Evolutionary conservation across 2,797 vertebrate genomes (phyloP).

Genomic region (Botia kubotai): DNA sequence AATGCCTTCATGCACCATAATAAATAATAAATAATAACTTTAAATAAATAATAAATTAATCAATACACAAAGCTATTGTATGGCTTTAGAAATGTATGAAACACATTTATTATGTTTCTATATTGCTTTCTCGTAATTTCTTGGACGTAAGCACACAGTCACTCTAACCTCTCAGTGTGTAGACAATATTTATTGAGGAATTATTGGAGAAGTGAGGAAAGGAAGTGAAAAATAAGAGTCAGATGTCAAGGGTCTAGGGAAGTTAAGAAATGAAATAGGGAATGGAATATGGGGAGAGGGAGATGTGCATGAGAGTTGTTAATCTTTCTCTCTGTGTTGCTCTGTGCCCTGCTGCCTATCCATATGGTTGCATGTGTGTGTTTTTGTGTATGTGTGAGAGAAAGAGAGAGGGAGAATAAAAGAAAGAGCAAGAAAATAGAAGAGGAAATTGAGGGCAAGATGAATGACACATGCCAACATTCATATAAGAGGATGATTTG

Average conservation of each 20-base stretch:
- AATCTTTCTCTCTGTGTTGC: conserved; percentile 45
- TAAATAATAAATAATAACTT: too few species aligned
- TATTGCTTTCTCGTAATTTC: too few species aligned
- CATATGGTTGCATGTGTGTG: conserved; percentile 54
- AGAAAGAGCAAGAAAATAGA: conserved; percentile 4
- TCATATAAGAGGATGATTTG: conserved; percentile 11
- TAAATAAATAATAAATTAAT: too few species aligned
- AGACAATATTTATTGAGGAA: neutral
- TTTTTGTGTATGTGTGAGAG: conserved; percentile 5
- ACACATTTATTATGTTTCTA: too few species aligned
- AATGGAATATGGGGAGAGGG: conserved; percentile 27
- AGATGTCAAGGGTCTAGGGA: conserved; percentile 12
- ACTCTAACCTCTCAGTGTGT: too few species aligned
- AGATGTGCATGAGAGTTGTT: conserved; percentile 46
- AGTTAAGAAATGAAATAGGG: conserved; percentile 3
- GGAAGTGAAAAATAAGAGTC: conserved; percentile 8
- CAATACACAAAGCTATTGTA: too few species aligned
- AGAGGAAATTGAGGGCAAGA: conserved; percentile 28
- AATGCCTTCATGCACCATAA: too few species aligned
- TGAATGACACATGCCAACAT: conserved; percentile 21
- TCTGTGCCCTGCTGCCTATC: conserved; percentile 57
- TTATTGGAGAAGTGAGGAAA: neutral
- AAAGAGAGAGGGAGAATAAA: neutral
- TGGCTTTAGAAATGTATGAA: too few species aligned
- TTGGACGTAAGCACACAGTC: too few species aligned